Conservation (phyloP, 2,113 vertebrate species). For the Damaliscus lunatus region DNA sequence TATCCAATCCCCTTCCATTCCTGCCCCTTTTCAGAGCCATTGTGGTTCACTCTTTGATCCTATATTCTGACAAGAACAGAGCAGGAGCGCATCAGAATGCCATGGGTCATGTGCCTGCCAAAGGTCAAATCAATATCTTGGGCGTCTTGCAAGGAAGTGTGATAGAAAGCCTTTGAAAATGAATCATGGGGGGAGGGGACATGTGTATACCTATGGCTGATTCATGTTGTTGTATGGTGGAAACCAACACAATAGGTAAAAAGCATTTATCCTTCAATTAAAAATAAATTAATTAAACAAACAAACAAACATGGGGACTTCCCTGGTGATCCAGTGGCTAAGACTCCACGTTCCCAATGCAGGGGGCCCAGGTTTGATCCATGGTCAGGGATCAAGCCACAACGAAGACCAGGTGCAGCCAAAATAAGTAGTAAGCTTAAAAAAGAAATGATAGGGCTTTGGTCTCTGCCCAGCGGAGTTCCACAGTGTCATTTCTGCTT, state of each 20-base stretch:
- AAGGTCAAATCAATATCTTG: neutral
- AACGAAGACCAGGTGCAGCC: neutral
- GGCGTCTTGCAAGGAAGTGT: rapidly evolving
- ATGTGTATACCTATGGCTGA: neutral
- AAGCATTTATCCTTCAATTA: neutral
- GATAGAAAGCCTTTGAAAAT: neutral
- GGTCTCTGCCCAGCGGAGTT: neutral
- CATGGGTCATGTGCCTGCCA: neutral
- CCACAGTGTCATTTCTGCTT: neutral
- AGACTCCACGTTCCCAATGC: neutral
- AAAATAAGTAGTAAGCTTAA: neutral
- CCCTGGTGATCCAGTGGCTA: neutral
- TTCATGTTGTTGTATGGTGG: neutral
- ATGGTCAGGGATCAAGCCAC: neutral
- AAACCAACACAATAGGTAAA: neutral
- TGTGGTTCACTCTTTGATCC: neutral
- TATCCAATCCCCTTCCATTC: neutral
- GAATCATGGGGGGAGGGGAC: neutral
- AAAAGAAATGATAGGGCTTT: neutral
- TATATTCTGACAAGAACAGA: neutral
- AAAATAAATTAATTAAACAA: neutral
- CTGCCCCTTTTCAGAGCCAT: neutral
- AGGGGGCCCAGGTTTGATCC: neutral
- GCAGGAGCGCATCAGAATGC: rapidly evolving
- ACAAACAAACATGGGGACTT: neutral